Conservation (phyloP, 2,888 invertebrate species). For the Galerucella pusilla region DNA sequence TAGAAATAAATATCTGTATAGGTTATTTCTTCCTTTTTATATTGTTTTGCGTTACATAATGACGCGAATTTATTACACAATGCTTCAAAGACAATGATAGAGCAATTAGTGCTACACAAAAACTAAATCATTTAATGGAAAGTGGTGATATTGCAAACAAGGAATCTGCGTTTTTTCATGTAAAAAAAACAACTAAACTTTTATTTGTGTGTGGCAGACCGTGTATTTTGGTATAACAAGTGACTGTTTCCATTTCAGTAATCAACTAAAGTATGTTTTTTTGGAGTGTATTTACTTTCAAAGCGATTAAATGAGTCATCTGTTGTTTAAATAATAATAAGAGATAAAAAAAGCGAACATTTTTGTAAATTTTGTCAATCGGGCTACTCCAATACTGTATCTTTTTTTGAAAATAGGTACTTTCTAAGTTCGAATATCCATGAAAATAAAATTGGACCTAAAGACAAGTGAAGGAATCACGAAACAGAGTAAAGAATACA, state of each 20-base stretch:
- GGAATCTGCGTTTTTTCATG: background rate
- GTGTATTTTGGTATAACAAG: slow-evolving; percentile 2
- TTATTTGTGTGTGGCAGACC: background rate
- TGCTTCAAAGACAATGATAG: background rate
- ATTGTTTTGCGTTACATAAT: background rate
- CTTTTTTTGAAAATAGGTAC: too few species aligned
- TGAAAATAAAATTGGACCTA: too few species aligned
- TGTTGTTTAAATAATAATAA: too few species aligned
- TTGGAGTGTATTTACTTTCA: background rate
- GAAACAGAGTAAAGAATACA: too few species aligned
- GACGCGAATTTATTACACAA: background rate
- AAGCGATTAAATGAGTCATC: background rate
- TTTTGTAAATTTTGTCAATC: too few species aligned
- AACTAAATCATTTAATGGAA: background rate
- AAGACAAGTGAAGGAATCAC: too few species aligned
- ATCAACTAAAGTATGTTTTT: background rate
- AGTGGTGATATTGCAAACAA: background rate
- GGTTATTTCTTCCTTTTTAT: background rate
- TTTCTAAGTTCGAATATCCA: too few species aligned
- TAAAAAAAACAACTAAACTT: background rate
- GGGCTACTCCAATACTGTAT: too few species aligned
- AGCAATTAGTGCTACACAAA: background rate
- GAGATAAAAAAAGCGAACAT: too few species aligned
- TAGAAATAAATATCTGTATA: too few species aligned
- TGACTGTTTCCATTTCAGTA: background rate